These are phyloP conservation scores for Thereva nobilitata DNA, from an alignment of 2,888 invertebrate genomes.

Conservation along the genomic window DNA sequence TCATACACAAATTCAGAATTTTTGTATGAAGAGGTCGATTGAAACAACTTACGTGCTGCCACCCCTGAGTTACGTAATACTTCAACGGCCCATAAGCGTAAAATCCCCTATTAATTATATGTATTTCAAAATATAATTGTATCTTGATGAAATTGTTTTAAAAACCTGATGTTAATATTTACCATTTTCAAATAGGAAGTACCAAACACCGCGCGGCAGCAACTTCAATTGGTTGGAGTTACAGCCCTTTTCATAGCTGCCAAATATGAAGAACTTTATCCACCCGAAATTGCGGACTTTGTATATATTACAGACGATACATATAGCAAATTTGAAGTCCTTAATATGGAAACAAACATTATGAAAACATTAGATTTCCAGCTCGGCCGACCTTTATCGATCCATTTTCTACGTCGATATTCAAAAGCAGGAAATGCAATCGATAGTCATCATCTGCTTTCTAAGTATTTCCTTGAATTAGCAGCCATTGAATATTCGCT, in stretches of 20 bases:
- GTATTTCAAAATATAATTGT: too few species aligned
- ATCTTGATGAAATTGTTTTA: too few species aligned
- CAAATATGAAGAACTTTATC: constrained; percentile 94
- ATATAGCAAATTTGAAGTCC: constrained; percentile 76
- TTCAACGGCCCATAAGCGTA: background rate
- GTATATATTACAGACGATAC: constrained; percentile 89
- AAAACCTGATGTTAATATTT: constrained; percentile 38
- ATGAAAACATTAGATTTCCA: constrained; percentile 76
- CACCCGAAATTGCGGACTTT: constrained; percentile 86
- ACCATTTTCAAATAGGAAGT: constrained; percentile 63
- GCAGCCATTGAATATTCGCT: constrained; percentile 79
- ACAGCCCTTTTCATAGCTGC: constrained; percentile 88
- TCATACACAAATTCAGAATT: too few species aligned
- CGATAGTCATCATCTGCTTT: constrained; percentile 74
- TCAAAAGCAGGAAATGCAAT: constrained; percentile 64
- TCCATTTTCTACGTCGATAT: constrained; percentile 86
- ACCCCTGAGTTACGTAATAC: too few species aligned
- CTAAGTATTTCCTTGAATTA: constrained; percentile 90
- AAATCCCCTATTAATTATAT: too few species aligned
- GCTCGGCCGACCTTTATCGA: constrained; percentile 82
- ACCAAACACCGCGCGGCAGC: constrained; percentile 66
- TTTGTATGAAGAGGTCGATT: too few species aligned
- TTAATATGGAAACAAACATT: constrained; percentile 81
- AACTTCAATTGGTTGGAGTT: constrained; percentile 86
- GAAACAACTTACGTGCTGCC: too few species aligned